Evolutionary conservation across 1,140 invertebrate species (phyloP), one percentile per base, ranked within the genome.

Genomic region (Dendroctonus ponderosae): DNA sequence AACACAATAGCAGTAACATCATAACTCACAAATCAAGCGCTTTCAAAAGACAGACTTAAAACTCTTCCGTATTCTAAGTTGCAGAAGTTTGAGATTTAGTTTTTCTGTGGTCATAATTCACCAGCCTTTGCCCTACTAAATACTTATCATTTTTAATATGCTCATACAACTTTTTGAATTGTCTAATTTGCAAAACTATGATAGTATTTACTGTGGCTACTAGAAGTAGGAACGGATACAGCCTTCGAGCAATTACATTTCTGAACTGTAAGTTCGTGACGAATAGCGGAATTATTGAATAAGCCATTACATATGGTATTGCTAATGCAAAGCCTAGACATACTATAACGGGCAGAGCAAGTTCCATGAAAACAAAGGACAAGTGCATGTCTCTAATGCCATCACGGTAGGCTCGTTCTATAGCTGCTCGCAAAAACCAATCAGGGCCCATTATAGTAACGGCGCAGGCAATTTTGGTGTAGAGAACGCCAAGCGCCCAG

Each of bases 141-240:
- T 98, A 99, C 82, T 99, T 99, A 78, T 99, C 97, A 82, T 99
- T 98, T 80, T 97, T 97, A 76, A 99, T 99, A 80, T 98, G 96
- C 77, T 99, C 93, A 77, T 98, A 98, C 0, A 99, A 83, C 74
- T 94, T 91, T 72, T 87, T 89, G 79, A 99, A 96, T 77, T 99
- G 96, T 61, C 90, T 86, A 42, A 96, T 88, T 80, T 87, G 82
- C 76, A 92, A 86, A 58, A 86, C 82, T 51, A 94, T 83, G 52
- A 94, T 84, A 49, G 86, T 84, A 50, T 85, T 81, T 42, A 91
- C 79, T 6, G 91, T 75, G 46, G 85, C 83, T 9, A 91, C 80
- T 26, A 93, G 79, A 49, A 98, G 79, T 38, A 97, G 81, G 67
- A 91, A 89, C 14, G 97, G 96, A 83, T 99, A 99, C 1, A 98